Base-by-base conservation (phyloP, 2,797 vertebrate genomes). In the Tapera naevia region DNA sequence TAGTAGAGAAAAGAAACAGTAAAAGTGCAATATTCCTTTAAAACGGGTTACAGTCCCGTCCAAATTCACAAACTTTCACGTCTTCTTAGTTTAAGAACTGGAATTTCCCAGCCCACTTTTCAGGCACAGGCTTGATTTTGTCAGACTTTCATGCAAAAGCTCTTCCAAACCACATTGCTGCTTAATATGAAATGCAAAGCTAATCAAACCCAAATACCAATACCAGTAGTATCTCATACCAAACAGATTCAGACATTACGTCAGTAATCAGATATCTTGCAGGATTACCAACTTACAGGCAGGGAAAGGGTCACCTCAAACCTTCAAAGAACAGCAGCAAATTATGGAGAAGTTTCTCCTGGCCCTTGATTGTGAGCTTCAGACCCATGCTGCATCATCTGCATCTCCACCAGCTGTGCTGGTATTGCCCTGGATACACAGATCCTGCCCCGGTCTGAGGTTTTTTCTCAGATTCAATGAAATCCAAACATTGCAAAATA, bases 21-120 rank as follows among this genome's bases (percentile, higher is more conserved):
- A n/a, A n/a, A n/a, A 16, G 18, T 18, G 17, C n/a, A 56, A 12
- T 19, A 15, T 12, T 46, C 25, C 22, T 32, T 24, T 60, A 16
- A 9, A 84, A 65, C 35, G 54, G 58, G 18, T 35, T 78, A 46
- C 0, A 0, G 10, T 17, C 54, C 4, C 1, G 5, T 25, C 46
- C 46, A 51, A 30, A 65, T 28, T 57, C 46, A 65, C 41, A 65
- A 82, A 25, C 9, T 61, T 74, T 8, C 27, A 5, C 11, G 50
- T 39, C 45, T 46, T 33, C 80, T 50, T 23, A 43, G 10, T n/a
- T 80, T 48, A 64, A 67, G 18, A 60, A 4, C 19, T 24, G 64
- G 35, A 62, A 48, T 53, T 73, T 64, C 46, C 33, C 64, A 91
- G n/a, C 33, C 8, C 33, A 33, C 28, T 80, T 62, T 48, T 43